phyloP scores from a whole-genome alignment of 2,113 vertebrate species.

The Istiophorus platypterus region DNA sequence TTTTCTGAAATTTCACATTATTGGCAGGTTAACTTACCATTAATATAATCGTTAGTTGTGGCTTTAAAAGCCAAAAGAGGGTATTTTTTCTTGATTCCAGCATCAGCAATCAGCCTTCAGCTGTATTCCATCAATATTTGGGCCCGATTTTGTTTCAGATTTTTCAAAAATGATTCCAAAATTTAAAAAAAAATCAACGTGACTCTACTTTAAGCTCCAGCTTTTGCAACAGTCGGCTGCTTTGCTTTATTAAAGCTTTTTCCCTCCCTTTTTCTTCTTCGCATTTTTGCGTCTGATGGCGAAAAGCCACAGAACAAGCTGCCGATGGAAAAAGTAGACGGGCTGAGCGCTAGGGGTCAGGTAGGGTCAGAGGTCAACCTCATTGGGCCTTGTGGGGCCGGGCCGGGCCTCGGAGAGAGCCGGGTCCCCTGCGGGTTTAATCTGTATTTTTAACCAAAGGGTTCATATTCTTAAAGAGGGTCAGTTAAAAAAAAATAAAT shows the following conservation, averaged over 20 bases:
- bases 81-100: too few species aligned
- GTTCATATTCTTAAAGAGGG: background rate
- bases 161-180: too few species aligned
- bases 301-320: background rate
- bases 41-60: too few species aligned
- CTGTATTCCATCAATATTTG: too few species aligned
- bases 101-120: too few species aligned
- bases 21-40: too few species aligned
- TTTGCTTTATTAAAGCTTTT: background rate
- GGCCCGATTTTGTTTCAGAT: too few species aligned
- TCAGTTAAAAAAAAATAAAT: background rate
- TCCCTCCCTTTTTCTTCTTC: background rate
- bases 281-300: background rate
- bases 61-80: too few species aligned
- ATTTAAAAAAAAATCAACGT: too few species aligned
- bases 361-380: slow-evolving; percentile 30
- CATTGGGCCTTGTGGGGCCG: background rate
- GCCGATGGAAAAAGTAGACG: background rate
- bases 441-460: slow-evolving; percentile 23
- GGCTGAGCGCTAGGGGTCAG: background rate
- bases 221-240: background rate
- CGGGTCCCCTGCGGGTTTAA: slow-evolving; percentile 19
- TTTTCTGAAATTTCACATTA: too few species aligned
- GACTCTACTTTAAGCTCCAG: too few species aligned
- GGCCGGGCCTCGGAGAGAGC: background rate